Evolutionary conservation across 2,888 invertebrate species (phyloP).

Genomic region (Euphydryas editha): DNA sequence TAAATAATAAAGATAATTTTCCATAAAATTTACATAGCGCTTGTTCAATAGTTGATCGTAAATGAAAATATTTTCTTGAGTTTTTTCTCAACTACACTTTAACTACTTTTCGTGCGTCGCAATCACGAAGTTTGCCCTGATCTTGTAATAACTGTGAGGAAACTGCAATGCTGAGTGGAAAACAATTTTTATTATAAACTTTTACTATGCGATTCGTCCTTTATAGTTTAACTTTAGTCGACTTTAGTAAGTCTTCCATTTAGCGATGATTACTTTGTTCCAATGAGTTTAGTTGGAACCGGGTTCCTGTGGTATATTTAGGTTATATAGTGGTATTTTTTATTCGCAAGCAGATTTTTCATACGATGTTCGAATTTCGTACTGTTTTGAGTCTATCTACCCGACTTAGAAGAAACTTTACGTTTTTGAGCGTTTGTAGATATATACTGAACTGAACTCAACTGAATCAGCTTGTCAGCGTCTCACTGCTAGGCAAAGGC

Average conservation of each 20-base stretch:
- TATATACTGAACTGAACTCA: too few species aligned
- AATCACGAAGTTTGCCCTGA: slow-evolving; percentile 5
- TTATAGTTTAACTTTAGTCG: slow-evolving; percentile 1
- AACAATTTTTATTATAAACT: slow-evolving; percentile 14
- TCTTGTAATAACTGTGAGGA: slow-evolving; percentile 2
- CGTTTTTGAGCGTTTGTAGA: too few species aligned
- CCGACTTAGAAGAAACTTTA: too few species aligned
- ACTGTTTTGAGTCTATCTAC: too few species aligned
- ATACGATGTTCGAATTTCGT: too few species aligned
- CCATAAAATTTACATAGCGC: not conserved
- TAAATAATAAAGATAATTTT: too few species aligned
- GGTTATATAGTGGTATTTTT: not conserved
- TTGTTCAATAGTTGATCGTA: not conserved
- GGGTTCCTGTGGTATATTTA: not conserved
- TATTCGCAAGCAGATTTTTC: too few species aligned
- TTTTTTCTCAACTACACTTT: slow-evolving; percentile 8
- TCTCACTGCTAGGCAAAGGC: too few species aligned
- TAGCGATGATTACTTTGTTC: not conserved
- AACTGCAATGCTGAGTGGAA: slow-evolving; percentile 2
- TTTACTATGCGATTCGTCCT: not conserved
- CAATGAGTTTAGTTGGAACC: slow-evolving; percentile 2
- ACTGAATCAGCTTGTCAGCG: too few species aligned
- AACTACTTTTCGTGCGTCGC: slow-evolving; percentile 4
- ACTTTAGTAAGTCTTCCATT: slow-evolving; percentile 3
- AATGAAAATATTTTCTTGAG: not conserved